Percentiles rank a stretch among this genome's conserved stretches.
These are phyloP conservation scores for Dinomys branickii DNA, from an alignment of 2,113 vertebrate genomes.

Conservation along the genomic window DNA sequence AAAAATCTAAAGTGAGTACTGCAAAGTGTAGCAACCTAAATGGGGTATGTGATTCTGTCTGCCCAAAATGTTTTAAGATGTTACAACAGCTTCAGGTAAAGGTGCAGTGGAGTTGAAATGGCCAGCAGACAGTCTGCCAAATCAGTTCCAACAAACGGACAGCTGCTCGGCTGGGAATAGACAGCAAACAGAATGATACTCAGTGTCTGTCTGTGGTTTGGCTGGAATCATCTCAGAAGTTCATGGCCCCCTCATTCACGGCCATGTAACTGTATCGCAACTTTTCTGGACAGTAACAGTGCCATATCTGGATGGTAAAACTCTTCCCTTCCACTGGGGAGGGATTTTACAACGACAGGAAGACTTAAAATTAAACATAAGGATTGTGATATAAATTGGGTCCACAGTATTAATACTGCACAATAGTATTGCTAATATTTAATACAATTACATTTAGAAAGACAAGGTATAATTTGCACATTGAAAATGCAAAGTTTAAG, in stretches of 20 bases:
- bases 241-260: background rate
- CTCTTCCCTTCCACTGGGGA: background rate
- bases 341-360: background rate
- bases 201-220: background rate
- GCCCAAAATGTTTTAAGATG: background rate
- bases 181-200: background rate
- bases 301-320: background rate
- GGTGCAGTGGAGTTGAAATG: background rate
- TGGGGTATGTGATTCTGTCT: background rate
- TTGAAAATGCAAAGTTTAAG: slow-evolving; percentile 43
- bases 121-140: background rate
- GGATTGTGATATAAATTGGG: background rate
- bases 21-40: background rate
- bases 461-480: slow-evolving; percentile 1
- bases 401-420: background rate
- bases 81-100: background rate
- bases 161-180: background rate
- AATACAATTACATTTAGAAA: background rate
- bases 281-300: background rate
- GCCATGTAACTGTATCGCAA: background rate
- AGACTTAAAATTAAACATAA: slow-evolving; percentile 5
- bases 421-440: background rate
- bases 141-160: background rate
- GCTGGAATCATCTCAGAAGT: background rate
- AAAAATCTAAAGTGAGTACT: background rate